Evolutionary conservation across 2,888 invertebrate genomes (phyloP).

Genomic region (Eupithecia pulchellata): DNA sequence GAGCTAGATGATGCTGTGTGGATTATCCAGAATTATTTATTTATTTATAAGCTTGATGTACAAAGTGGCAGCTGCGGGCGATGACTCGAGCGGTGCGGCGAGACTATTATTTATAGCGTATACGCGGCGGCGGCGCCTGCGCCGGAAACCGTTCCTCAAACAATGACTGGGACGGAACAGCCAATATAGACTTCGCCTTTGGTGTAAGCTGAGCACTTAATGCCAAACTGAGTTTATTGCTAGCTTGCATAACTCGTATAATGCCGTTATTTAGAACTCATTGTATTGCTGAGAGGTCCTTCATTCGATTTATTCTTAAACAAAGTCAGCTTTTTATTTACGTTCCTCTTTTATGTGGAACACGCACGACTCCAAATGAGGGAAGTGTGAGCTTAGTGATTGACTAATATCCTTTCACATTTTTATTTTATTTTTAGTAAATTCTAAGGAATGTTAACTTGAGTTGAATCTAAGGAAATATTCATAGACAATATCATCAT

Average conservation of each 20-base stretch:
- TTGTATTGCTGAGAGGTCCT: neutral
- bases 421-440: slow-evolving; percentile 15
- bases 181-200: slow-evolving; percentile 50
- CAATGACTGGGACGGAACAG: slow-evolving; percentile 72
- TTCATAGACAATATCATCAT: slow-evolving; percentile 4
- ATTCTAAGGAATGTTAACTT: neutral
- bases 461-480: neutral
- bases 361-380: slow-evolving; percentile 5
- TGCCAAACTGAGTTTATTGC: slow-evolving; percentile 6
- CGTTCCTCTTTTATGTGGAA: neutral
- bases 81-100: slow-evolving; percentile 78
- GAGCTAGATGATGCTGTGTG: no score
- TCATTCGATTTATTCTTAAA: neutral
- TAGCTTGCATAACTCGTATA: slow-evolving; percentile 1
- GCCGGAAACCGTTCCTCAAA: slow-evolving; percentile 76
- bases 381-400: slow-evolving; percentile 21
- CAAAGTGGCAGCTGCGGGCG: slow-evolving; percentile 62
- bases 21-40: no score
- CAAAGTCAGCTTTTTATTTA: neutral
- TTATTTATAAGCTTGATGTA: slow-evolving; percentile 16
- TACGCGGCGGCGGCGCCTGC: slow-evolving; percentile 62
- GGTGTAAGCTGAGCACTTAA: slow-evolving; percentile 23
- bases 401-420: slow-evolving; percentile 18
- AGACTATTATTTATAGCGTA: slow-evolving; percentile 82
- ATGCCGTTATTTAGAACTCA: neutral